Evolutionary conservation across 1,140 invertebrate genomes (phyloP).

Genomic region (Lasaia peninsularis): DNA sequence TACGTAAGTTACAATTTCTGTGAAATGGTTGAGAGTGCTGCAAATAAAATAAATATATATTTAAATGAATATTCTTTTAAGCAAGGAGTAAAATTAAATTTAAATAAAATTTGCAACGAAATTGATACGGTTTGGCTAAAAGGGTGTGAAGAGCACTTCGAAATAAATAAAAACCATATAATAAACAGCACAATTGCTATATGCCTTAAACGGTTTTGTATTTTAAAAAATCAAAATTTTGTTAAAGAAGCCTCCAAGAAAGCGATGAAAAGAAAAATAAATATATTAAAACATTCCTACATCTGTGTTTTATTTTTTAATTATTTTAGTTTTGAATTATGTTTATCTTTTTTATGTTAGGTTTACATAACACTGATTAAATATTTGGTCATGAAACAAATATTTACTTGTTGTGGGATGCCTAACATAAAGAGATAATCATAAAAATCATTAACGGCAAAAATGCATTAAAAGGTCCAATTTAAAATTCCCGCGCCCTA

Average conservation of each 20-base stretch:
- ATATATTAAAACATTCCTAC: neutral
- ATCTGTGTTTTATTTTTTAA: too few relatives aligned
- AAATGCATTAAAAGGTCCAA: too few relatives aligned
- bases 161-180: neutral
- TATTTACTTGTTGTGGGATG: too few relatives aligned
- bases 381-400: too few relatives aligned
- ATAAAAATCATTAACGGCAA: too few relatives aligned
- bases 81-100: neutral
- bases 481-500: too few relatives aligned
- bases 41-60: neutral
- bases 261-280: conserved; percentile 15
- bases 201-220: conserved; percentile 4
- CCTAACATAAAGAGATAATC: too few relatives aligned
- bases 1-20: neutral
- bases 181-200: neutral
- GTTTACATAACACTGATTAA: too few relatives aligned
- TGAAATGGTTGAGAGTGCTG: neutral
- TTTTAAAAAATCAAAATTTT: neutral
- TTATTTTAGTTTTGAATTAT: too few relatives aligned
- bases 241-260: conserved; percentile 15
- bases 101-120: neutral
- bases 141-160: neutral
- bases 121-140: neutral
- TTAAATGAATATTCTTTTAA: neutral
- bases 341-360: too few relatives aligned